phyloP scores from a whole-genome alignment of 2,888 invertebrate species.

The Drosophila quasianomalipes region DNA sequence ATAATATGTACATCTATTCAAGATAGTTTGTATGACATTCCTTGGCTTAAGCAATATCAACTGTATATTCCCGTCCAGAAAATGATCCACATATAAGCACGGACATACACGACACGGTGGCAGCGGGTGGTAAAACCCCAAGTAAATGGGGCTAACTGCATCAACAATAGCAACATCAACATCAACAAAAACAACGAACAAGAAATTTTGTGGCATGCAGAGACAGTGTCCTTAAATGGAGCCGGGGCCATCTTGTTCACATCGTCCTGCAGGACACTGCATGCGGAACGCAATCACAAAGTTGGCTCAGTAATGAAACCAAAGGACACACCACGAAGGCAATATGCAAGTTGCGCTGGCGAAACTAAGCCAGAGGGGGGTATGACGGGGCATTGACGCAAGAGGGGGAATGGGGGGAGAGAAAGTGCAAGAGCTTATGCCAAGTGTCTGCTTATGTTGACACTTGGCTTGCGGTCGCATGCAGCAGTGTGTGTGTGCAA shows the following conservation, averaged over 20 bases:
- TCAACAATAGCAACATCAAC: slow-evolving; percentile 35
- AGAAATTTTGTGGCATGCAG: slow-evolving; percentile 38
- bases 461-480: slow-evolving; percentile 35
- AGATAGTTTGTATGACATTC: background rate
- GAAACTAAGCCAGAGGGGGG: background rate
- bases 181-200: slow-evolving; percentile 23
- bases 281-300: slow-evolving; percentile 45
- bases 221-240: slow-evolving; percentile 16
- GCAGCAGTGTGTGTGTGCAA: slow-evolving; percentile 13
- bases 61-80: slow-evolving; percentile 1
- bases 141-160: slow-evolving; percentile 58
- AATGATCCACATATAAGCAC: slow-evolving; percentile 18
- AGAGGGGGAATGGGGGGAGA: too few species aligned
- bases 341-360: background rate
- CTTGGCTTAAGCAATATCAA: slow-evolving; percentile 1
- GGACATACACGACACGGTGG: background rate
- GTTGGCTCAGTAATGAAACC: slow-evolving; percentile 42
- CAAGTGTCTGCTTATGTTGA: slow-evolving; percentile 32
- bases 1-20: background rate
- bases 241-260: slow-evolving; percentile 4
- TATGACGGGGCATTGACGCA: background rate
- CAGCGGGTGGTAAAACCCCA: slow-evolving; percentile 22
- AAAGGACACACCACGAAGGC: slow-evolving; percentile 24
- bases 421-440: slow-evolving; percentile 8
- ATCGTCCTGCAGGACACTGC: slow-evolving; percentile 18